Percentiles rank a stretch among this genome's conserved stretches.
Evolutionary conservation across 2,888 invertebrate species (phyloP).

Genomic region (Meteorus cinctellus): DNA sequence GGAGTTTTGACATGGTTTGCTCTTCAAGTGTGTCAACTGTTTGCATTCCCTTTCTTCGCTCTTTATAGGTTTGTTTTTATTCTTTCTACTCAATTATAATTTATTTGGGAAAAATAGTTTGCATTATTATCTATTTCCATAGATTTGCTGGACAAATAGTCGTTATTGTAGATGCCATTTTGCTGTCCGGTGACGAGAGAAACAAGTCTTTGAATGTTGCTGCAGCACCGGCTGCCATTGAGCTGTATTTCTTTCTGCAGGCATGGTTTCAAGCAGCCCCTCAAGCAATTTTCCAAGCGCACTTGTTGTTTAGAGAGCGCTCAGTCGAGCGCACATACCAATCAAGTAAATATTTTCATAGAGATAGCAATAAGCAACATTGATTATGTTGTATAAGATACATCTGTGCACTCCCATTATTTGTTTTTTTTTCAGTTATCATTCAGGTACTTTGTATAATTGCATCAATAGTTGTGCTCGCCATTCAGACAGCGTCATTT

Average conservation of each 20-base stretch:
- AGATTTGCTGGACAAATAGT: constrained; percentile 84
- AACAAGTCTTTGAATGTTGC: constrained; percentile 78
- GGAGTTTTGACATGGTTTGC: constrained; percentile 64
- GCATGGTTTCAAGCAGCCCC: constrained; percentile 86
- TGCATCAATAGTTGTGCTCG: constrained; percentile 81
- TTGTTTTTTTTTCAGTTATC: constrained; percentile 74
- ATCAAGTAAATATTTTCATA: constrained; percentile 76
- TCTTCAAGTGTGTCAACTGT: constrained; percentile 64
- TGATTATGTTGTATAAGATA: constrained; percentile 3
- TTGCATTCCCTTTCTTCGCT: constrained; percentile 68
- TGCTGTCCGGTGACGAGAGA: constrained; percentile 77
- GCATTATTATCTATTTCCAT: constrained; percentile 52
- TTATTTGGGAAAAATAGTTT: too few relatives aligned
- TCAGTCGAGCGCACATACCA: constrained; percentile 76
- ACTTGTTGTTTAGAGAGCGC: constrained; percentile 78
- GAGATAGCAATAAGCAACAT: background rate
- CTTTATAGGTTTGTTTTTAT: constrained; percentile 62
- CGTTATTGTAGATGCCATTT: constrained; percentile 84
- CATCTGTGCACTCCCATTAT: background rate
- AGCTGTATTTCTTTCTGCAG: constrained; percentile 85
- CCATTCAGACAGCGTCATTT: constrained; percentile 82
- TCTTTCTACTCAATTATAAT: background rate
- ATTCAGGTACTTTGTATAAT: constrained; percentile 81
- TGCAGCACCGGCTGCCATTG: constrained; percentile 80
- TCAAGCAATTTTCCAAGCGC: constrained; percentile 80